Percentiles rank a stretch among this genome's conserved stretches.
phyloP scores from a whole-genome alignment of 2,888 invertebrate species.

The Sympetrum striolatum region DNA sequence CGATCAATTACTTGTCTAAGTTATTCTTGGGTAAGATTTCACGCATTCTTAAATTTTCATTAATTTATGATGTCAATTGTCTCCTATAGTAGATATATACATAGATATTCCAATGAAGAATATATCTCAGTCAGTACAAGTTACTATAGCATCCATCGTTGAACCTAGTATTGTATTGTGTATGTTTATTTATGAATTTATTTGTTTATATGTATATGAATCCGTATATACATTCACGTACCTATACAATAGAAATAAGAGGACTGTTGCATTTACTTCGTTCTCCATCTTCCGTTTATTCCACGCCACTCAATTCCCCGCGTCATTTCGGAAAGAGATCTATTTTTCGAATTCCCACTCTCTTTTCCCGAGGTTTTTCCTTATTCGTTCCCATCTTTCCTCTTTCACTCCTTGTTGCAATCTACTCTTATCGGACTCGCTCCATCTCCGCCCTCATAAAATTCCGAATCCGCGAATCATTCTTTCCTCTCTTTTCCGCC shows the following conservation, averaged over 20 bases:
- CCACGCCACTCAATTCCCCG: constrained; percentile 21
- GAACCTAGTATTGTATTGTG: no score
- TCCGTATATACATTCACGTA: background rate
- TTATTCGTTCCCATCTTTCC: background rate
- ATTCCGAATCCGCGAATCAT: constrained; percentile 27
- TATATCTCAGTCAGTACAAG: no score
- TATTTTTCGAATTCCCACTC: constrained; percentile 13
- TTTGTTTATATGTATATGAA: background rate
- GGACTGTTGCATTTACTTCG: background rate
- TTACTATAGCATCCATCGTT: no score
- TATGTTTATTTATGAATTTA: background rate
- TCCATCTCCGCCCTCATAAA: background rate
- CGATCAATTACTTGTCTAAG: no score
- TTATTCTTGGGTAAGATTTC: no score
- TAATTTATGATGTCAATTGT: no score
- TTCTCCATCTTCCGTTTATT: background rate
- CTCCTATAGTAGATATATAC: no score
- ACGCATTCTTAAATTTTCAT: no score
- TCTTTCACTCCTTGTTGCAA: background rate
- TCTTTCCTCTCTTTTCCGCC: background rate
- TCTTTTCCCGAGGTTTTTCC: background rate
- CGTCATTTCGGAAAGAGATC: background rate
- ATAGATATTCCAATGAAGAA: no score
- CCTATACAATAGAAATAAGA: background rate
- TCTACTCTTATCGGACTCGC: background rate